Base-by-base conservation (phyloP, 2,888 invertebrate genomes). In the Ennomos quercinarius region DNA sequence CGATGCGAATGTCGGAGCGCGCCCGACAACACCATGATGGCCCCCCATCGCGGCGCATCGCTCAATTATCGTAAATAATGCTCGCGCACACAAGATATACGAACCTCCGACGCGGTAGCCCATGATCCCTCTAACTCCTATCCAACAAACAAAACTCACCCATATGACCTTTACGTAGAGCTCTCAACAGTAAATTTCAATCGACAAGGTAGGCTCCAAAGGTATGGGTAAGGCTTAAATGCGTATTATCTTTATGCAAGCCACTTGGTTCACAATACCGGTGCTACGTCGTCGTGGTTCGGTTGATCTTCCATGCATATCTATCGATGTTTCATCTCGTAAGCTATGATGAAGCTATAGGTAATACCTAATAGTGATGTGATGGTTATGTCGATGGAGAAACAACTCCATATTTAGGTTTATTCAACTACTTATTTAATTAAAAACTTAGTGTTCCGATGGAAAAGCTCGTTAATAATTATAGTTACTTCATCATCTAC, bases 41-140 rank as follows among this genome's bases (percentile, higher is more conserved):
- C 91, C 92, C 91, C 91, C 92, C 91, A 91, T 91, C 86, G 91
- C 83, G 91, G 89, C 86, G 87, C 91, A 91, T 92, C 92, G 91
- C 92, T 91, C 92, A 92, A 92, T 92, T 92, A 92, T 92, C 91
- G 92, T 92, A 92, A 92, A 92, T 92, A 92, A 92, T 92, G 91
- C 92, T 91, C 90, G 89, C 89, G 72, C 91, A 91, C 90, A 89
- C 85, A 91, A 91, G 91, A 92, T 91, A 91, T 91, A 91, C 91
- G 89, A 84, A 83, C 84, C 86, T 80, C 81, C 75, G 80, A 66
- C 74, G 86, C 89, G 73, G 91, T 90, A 92, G 91, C 87, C 86
- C 77, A 82, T 81, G 88, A 86, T 81, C 88, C 76, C 82, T 83
- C 78, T 74, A 79, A 78, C 76, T 68, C 62, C 57, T 63, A 63